These are phyloP conservation scores for Sterrhoptilus dennistouni DNA, from an alignment of 2,113 vertebrate species.

Conservation along the genomic window DNA sequence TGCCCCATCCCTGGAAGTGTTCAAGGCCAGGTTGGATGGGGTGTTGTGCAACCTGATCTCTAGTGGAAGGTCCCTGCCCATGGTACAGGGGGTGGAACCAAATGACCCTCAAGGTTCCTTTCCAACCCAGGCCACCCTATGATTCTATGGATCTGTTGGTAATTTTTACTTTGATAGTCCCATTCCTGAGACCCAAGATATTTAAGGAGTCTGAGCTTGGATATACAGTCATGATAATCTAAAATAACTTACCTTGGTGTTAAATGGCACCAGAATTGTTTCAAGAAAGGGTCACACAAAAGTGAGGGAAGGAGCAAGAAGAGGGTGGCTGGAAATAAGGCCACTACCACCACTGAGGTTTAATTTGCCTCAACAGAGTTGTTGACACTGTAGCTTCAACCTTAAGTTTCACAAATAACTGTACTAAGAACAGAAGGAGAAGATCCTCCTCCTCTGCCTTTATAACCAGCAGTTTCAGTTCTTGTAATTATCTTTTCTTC, in stretches of 20 bases:
- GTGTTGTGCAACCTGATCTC: accelerated
- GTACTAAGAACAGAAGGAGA: neutral
- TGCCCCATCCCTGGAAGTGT: neutral
- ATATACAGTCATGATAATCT: neutral
- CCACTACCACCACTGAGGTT: neutral
- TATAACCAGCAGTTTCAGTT: neutral
- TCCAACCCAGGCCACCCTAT: neutral
- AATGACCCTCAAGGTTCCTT: neutral
- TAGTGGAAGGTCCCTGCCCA: neutral
- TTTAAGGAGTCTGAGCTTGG: neutral
- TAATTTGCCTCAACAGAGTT: neutral
- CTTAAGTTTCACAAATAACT: neutral
- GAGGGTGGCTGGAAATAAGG: neutral
- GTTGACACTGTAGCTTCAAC: neutral
- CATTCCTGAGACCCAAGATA: neutral
- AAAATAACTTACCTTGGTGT: neutral
- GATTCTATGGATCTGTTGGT: neutral
- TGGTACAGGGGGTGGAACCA: neutral
- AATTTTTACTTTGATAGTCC: neutral
- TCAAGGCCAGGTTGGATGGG: no score
- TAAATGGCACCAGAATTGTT: neutral
- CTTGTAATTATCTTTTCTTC: neutral
- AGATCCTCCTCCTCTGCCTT: neutral
- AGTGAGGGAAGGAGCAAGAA: neutral
- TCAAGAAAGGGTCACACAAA: neutral